These are phyloP conservation scores for Alauda arvensis DNA, from an alignment of 2,797 vertebrate species.

Conservation along the genomic window DNA sequence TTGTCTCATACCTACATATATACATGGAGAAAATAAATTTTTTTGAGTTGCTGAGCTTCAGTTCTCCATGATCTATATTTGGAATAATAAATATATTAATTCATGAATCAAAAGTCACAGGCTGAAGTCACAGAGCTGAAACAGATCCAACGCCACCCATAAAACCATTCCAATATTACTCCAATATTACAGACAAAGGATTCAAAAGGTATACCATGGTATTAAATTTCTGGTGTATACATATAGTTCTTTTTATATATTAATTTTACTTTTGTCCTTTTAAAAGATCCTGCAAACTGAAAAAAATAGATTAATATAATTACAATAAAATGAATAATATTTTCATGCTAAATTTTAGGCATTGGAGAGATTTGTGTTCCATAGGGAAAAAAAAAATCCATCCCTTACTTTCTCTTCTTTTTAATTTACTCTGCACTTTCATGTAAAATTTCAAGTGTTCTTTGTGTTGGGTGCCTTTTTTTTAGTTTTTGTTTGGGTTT, in stretches of 20 bases:
- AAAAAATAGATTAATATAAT: background rate
- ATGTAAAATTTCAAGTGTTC: background rate
- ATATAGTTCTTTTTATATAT: background rate
- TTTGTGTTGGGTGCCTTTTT: background rate
- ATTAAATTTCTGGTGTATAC: background rate
- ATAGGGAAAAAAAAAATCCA: background rate
- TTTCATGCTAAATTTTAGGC: background rate
- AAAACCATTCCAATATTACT: background rate
- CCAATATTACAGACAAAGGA: background rate
- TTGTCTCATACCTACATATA: background rate
- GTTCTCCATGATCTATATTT: background rate
- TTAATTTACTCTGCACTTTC: background rate
- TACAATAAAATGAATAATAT: background rate
- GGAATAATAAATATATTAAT: conserved; percentile 25
- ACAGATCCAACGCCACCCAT: background rate
- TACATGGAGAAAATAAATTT: background rate
- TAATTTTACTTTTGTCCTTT: background rate
- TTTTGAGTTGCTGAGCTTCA: background rate
- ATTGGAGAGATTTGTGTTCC: background rate
- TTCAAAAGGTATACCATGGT: background rate
- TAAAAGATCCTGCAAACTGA: background rate
- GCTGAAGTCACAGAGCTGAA: background rate
- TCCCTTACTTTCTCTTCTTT: background rate
- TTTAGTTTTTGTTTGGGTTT: background rate
- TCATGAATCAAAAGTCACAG: conserved; percentile 4